phyloP scores from a whole-genome alignment of 2,888 invertebrate species.

The Lycophotia porphyrea region DNA sequence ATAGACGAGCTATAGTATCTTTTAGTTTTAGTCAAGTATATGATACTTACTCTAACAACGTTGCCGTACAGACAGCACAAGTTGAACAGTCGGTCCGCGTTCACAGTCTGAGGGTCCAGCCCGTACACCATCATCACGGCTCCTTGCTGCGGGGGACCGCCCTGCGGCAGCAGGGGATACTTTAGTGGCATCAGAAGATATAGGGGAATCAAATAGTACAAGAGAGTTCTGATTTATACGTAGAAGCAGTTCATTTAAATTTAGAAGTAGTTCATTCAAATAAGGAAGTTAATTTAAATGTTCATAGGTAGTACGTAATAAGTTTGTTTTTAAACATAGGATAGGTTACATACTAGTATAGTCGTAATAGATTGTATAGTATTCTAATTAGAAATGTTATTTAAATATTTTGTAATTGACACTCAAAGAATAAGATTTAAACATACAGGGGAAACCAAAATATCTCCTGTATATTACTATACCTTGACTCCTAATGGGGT shows the following conservation, averaged over 20 bases:
- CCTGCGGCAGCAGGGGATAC: constrained; percentile 72
- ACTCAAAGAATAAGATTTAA: background rate
- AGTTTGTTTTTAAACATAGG: background rate
- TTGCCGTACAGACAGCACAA: constrained; percentile 99
- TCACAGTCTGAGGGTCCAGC: constrained; percentile 97
- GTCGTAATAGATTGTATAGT: no score
- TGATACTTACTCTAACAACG: constrained; percentile 96
- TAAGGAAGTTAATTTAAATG: background rate
- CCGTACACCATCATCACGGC: constrained; percentile 99
- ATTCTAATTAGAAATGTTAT: background rate
- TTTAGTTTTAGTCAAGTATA: background rate
- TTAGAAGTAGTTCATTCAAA: background rate
- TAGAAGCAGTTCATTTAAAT: background rate
- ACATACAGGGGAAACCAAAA: background rate
- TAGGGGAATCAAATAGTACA: background rate
- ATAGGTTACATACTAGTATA: no score
- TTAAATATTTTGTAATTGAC: background rate
- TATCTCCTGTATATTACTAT: background rate
- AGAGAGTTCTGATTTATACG: background rate
- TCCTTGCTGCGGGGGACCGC: constrained; percentile 92
- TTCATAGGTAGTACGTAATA: background rate
- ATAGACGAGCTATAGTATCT: background rate
- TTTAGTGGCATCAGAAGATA: constrained; percentile 31
- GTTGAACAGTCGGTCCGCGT: constrained; percentile 99
- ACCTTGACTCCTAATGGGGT: background rate